Evolutionary conservation across 2,113 vertebrate species (phyloP).

Genomic region (Coregonus clupeaformis): DNA sequence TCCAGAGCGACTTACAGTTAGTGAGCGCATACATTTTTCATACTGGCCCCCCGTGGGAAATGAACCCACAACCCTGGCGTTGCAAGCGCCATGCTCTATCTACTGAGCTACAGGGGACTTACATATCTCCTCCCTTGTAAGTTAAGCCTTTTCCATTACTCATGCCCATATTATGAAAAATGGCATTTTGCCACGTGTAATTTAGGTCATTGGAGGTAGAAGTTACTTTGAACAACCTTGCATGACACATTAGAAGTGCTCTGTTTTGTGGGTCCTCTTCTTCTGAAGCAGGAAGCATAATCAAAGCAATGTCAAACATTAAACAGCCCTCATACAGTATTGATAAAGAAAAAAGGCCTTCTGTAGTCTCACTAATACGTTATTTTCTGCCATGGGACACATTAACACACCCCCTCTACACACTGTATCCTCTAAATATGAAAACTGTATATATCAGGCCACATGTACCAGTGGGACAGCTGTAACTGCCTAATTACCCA

Average conservation of each 20-base stretch:
- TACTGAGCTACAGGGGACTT: too few species aligned
- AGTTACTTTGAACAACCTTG: background rate
- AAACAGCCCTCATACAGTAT: too few species aligned
- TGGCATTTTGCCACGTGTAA: background rate
- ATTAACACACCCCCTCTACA: background rate
- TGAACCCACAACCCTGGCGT: too few species aligned
- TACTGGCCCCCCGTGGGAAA: too few species aligned
- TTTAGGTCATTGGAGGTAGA: background rate
- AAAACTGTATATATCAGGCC: conserved; percentile 16
- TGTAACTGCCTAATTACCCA: conserved; percentile 51
- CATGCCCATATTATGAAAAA: background rate
- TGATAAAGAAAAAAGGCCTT: too few species aligned
- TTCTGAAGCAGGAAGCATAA: background rate
- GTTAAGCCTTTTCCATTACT: background rate
- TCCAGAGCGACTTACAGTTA: too few species aligned
- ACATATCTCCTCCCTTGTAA: background rate
- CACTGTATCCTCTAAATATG: background rate
- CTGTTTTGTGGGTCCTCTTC: background rate
- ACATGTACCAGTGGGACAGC: conserved; percentile 37
- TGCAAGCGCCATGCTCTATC: too few species aligned
- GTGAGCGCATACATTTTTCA: too few species aligned
- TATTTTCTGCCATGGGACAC: too few species aligned
- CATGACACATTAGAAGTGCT: background rate
- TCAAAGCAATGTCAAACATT: background rate
- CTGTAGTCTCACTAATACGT: too few species aligned